Evolutionary conservation across 1,140 invertebrate species (phyloP), one percentile per base, ranked within the genome.

Genomic region (Dendroctonus ponderosae): DNA sequence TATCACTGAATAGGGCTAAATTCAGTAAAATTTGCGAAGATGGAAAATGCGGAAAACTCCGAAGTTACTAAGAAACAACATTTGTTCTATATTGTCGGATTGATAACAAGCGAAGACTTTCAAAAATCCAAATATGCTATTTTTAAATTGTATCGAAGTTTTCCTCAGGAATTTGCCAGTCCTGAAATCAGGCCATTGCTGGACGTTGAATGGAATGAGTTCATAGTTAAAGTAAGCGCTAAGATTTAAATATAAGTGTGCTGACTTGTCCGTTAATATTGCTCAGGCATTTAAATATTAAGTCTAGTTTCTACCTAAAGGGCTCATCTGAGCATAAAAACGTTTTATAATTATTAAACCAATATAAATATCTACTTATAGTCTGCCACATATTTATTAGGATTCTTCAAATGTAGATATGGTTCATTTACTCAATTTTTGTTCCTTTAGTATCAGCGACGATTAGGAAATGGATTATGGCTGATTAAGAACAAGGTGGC

Each of bases 171-270:
- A 37, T 78, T 71, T 52, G 66, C 41, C 0, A 44, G 57, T 60
- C 75, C 76, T 6, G 62, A 71, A 39, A 72, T 78, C 8, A 60
- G 71, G 49, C 64, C 72, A 4, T 70, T 78, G 72, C 66, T 78
- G 37, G 69, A 77, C 57, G 66, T 76, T 4, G 73, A 76, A 42
- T 78, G 77, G 77, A 59, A 74, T 9, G 62, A 71, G 57, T 76
- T 69, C 56, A 56, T 75, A 15, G 62, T 41, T 6, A 75, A 76
- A 48, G 75, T 74, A 63, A 37, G 49, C 3, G 3, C 1, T 26
- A 26, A 3, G 26, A 26, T 26, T 26, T 26, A 26, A 26, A 3
- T 26, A 26, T 26, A n/a, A n/a, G n/a, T n/a, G n/a, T n/a, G n/a
- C n/a, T n/a, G n/a, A n/a, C n/a, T 66, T 37, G 7, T 57, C 14